Evolutionary conservation across 2,888 invertebrate species (phyloP).

Genomic region (Catocala fraxini): DNA sequence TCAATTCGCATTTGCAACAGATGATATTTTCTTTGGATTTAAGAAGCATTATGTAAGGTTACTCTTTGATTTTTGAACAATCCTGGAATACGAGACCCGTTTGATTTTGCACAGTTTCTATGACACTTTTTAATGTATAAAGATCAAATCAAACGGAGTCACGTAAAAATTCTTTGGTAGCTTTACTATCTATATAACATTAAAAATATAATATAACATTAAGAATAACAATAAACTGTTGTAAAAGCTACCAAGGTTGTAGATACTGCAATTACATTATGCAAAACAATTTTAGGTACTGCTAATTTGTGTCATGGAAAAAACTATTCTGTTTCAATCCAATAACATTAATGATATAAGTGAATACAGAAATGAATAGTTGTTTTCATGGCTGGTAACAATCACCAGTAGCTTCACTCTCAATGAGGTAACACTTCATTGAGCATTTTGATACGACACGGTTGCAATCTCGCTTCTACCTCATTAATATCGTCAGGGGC

Average conservation of each 20-base stretch:
- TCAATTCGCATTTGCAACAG: slow-evolving; percentile 78
- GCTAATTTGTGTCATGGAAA: slow-evolving; percentile 59
- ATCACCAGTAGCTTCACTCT: slow-evolving; percentile 84
- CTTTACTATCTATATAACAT: slow-evolving; percentile 49
- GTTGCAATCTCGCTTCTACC: slow-evolving; percentile 87
- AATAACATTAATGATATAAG: background rate
- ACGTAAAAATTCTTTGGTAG: slow-evolving; percentile 59
- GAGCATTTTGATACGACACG: slow-evolving; percentile 81
- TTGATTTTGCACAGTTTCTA: slow-evolving; percentile 55
- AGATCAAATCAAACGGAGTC: slow-evolving; percentile 57
- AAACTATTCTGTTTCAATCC: slow-evolving; percentile 44
- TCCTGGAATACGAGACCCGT: slow-evolving; percentile 55
- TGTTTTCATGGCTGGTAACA: slow-evolving; percentile 65
- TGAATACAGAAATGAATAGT: slow-evolving; percentile 51
- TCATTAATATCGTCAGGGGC: slow-evolving; percentile 88
- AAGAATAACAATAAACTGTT: slow-evolving; percentile 28
- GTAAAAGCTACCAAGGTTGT: slow-evolving; percentile 65
- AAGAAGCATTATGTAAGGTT: slow-evolving; percentile 77
- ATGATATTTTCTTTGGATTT: slow-evolving; percentile 76
- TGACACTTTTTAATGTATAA: slow-evolving; percentile 1
- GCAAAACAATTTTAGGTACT: slow-evolving; percentile 62
- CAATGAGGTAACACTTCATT: slow-evolving; percentile 76
- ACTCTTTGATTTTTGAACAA: slow-evolving; percentile 65
- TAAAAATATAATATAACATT: background rate
- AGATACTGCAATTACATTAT: slow-evolving; percentile 69